Conservation (phyloP, 2,888 invertebrate species). For the Parapristionchus giblindavisi region DNA sequence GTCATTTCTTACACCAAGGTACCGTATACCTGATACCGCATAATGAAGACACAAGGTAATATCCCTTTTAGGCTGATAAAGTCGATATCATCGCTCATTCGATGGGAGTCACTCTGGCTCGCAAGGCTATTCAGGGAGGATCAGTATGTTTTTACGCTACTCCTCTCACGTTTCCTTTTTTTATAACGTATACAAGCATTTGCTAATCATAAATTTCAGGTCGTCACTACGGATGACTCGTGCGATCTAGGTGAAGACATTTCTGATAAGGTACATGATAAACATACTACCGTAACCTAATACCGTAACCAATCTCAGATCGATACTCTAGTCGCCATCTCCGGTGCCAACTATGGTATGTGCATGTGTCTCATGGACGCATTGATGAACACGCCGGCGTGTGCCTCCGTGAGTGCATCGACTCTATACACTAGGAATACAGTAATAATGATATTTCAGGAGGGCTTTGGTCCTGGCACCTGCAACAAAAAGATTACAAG, state of each 20-base stretch:
- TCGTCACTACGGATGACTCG: not conserved
- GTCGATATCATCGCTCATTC: constrained; percentile 57
- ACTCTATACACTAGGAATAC: not conserved
- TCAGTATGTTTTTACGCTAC: constrained; percentile 35
- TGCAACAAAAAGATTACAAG: not conserved
- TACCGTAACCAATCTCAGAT: constrained; percentile 33
- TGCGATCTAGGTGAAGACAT: constrained; percentile 22
- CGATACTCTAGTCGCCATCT: constrained; percentile 50
- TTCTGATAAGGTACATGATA: not conserved
- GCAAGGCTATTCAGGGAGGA: constrained; percentile 54
- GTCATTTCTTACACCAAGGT: constrained; percentile 53
- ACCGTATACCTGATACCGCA: not conserved
- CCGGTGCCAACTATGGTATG: constrained; percentile 60
- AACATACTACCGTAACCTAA: not conserved
- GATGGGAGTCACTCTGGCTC: constrained; percentile 58
- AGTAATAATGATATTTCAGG: not conserved
- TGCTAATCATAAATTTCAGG: not conserved
- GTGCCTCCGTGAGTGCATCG: constrained; percentile 15
- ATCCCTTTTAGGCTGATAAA: constrained; percentile 16
- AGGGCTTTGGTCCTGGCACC: constrained; percentile 13
- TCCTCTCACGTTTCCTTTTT: not conserved
- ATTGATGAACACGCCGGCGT: constrained; percentile 10
- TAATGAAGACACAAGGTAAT: not conserved
- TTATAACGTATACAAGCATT: not conserved
- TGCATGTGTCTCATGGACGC: constrained; percentile 47